Evolutionary conservation across 1,140 invertebrate species (phyloP), one percentile per base, ranked within the genome.

Genomic region (Drosophila tsacasi): DNA sequence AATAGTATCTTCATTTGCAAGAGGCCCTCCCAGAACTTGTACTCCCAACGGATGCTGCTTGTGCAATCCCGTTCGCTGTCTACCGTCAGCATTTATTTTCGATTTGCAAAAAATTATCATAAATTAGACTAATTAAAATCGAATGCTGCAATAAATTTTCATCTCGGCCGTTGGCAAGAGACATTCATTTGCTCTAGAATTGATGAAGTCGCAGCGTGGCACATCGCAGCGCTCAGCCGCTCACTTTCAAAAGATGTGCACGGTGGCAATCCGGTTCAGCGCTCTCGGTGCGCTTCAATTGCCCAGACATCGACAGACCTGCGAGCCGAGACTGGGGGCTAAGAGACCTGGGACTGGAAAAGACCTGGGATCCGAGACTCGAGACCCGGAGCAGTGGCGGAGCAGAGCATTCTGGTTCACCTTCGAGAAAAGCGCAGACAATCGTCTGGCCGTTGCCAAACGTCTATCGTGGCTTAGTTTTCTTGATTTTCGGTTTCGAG

Each of bases 161-260:
- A 71, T 72, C 39, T 37, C 66, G 17, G 54, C 65, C 52, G 50
- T 25, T 54, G 54, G 62, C 74, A 47, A 65, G 74, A 75, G 78
- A 74, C 82, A 81, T 82, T 78, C 65, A 73, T 61, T 73, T 74
- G 82, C 78, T 85, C 79, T 86, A 85, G 83, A 85, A 85, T 71
- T 86, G 68, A 82, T 82, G 78, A 73, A 50, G 80, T 55, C 58
- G 65, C 61, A 32, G 69, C 30, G 35, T 57, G 54, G 54, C 54
- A 39, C 54, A 57, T 55, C 50, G 52, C 13, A 62, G 37, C 66
- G 37, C 47, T 27, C 44, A 42, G 65, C 82, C 82, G 67, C 83
- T 84, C 82, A 84, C 82, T 84, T 84, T 84, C 74, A 84, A 83
- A 80, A 84, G 82, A 84, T 85, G 82, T 85, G 78, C 82, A 77